These are phyloP conservation scores for Papilio elwesi DNA, from an alignment of 2,888 invertebrate genomes.

Conservation along the genomic window DNA sequence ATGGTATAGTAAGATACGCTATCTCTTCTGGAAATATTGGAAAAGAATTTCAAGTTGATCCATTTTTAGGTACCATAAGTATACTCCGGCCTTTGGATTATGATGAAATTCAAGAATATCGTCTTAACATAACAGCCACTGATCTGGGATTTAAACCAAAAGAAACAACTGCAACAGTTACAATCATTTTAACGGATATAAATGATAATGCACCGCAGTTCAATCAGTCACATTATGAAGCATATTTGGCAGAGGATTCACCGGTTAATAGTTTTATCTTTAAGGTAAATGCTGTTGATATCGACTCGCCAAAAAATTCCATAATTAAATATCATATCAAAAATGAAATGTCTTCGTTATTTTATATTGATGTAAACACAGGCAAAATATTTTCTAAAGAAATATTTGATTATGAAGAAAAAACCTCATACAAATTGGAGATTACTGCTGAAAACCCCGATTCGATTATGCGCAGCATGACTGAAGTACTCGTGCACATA, in stretches of 20 bases:
- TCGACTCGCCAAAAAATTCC: conserved; percentile 94
- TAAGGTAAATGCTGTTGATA: conserved; percentile 90
- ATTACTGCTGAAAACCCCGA: conserved; percentile 95
- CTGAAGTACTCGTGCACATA: conserved; percentile 89
- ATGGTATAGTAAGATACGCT: conserved; percentile 93
- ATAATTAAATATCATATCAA: conserved; percentile 92
- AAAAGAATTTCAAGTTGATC: conserved; percentile 91
- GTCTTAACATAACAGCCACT: conserved; percentile 93
- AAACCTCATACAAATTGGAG: conserved; percentile 88
- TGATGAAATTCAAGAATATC: conserved; percentile 92
- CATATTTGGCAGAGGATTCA: conserved; percentile 92
- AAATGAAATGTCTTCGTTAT: conserved; percentile 89
- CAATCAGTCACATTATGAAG: conserved; percentile 89
- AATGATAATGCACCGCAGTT: conserved; percentile 97
- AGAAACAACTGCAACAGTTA: conserved; percentile 90
- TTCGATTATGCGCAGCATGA: conserved; percentile 90
- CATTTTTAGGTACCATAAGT: conserved; percentile 90
- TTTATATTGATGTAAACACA: conserved; percentile 89
- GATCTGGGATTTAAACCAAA: conserved; percentile 93
- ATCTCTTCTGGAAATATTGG: conserved; percentile 93
- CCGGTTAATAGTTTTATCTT: conserved; percentile 90
- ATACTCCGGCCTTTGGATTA: conserved; percentile 93
- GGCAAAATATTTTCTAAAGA: conserved; percentile 90
- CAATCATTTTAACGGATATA: conserved; percentile 94
- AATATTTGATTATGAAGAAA: conserved; percentile 95